Base-by-base conservation (phyloP, 2,113 vertebrate species). In the Penelope pileata region DNA sequence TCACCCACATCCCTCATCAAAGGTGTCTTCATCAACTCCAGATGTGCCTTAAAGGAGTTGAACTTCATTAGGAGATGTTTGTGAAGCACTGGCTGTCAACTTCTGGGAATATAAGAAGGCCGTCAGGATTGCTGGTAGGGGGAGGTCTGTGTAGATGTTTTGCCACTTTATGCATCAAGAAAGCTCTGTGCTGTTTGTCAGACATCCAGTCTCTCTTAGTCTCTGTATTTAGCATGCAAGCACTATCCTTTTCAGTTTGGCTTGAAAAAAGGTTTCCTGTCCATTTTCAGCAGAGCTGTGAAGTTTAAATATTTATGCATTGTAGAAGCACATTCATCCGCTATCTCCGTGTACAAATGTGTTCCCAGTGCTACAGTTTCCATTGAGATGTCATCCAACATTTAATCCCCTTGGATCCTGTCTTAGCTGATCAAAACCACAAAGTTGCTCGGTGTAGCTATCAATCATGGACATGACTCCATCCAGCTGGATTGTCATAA, bases 261-360 rank as follows among this genome's bases (percentile, higher is more conserved):
- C 86, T 88, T 90, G 67, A 87, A 92, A 81, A 86, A 96, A 87
- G 78, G 38, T 95, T 93, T 97, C 94, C 88, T 95, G 84, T 96
- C 93, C 94, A 43, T 91, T 97, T 94, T 76, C 85, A 91, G 82
- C 70, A 77, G 79, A 95, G 85, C 84, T 94, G 79, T 91, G 95
- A 95, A 91, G 43, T 92, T 88, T 96, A 96, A 97, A 93, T 96
- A 95, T 95, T 96, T 97, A 97, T 92, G 87, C 19, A 1, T 21
- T 91, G 80, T 72, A 93, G 88, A 80, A 93, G 83, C 85, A 93
- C 74, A 68, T 91, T 96, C 79, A 95, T 96, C 94, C 86, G 90
- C 97, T 97, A 92, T 93, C 85, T 93, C 93, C 87, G 48, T 43
- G 40, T 69, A 89, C 13, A 85, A 92, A 90, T 0, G 14, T 86